These are phyloP conservation scores for Tenodera sinensis DNA, from an alignment of 2,888 invertebrate species.

Conservation along the genomic window DNA sequence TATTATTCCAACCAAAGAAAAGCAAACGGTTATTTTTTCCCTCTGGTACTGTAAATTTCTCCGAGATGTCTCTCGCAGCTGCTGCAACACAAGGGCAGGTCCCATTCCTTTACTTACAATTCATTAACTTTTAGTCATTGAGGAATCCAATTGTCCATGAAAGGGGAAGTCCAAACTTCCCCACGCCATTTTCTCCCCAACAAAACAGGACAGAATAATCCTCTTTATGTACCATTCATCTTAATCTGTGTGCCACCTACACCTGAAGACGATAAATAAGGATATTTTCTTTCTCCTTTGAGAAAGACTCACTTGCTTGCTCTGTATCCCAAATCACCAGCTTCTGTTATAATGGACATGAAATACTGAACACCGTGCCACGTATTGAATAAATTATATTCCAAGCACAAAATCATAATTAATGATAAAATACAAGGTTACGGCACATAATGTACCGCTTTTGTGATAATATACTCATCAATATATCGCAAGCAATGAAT, in stretches of 20 bases:
- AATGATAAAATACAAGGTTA: background rate
- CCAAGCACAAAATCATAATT: background rate
- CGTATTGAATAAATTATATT: background rate
- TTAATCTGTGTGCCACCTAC: background rate
- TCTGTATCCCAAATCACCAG: background rate
- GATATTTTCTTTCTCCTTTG: background rate
- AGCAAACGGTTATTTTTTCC: background rate
- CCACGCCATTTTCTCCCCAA: background rate
- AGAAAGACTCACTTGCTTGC: background rate
- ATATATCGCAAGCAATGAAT: too few species aligned
- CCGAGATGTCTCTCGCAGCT: background rate
- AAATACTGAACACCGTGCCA: too few species aligned
- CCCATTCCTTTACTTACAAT: conserved; percentile 9
- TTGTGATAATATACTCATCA: too few species aligned
- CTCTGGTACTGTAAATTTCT: background rate
- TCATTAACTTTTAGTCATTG: background rate
- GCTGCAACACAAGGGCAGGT: background rate
- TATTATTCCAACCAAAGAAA: background rate
- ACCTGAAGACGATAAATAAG: background rate
- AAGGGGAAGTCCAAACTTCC: background rate
- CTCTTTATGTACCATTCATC: background rate
- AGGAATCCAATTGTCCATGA: background rate
- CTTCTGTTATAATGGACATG: background rate
- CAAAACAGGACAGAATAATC: background rate
- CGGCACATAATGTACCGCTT: too few species aligned